Evolutionary conservation across 2,797 vertebrate genomes (phyloP), one percentile per base, ranked within the genome.

Genomic region (Platyrinchus mystaceus): DNA sequence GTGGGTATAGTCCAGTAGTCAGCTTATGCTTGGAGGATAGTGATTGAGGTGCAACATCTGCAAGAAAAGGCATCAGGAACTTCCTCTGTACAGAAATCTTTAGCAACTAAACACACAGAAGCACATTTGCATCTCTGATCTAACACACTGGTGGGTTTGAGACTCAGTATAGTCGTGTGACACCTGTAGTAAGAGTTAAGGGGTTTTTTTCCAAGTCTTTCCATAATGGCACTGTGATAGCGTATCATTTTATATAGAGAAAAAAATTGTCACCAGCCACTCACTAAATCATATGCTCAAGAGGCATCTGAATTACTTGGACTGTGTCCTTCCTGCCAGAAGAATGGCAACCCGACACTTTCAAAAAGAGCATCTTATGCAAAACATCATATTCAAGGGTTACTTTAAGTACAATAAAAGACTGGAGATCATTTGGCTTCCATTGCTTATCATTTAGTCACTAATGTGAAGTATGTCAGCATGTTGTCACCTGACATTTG

Each of bases 131-230:
- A 67, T 81, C 84, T 93, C 47, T 89, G 16, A 84, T 15, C 28
- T 49, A 55, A 62, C 80, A 92, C 78, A 14, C 10, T 32, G 5
- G 7, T 50, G 28, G 1, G 55, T 69, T 73, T 84, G 36, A 90
- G 66, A 73, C 30, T 81, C 84, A 78, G 78, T 89, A 46, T 50
- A 94, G 66, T 71, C 79, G 12, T 80, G 28, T 71, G 36, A 87
- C 59, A 67, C 24, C 68, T 21, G 2, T 71, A 43, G 77, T 68
- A 66, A 81, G 66, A 92, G 75, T 71, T 84, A 87, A 89, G 49
- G 73, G 37, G 12, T 78, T 95, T 87, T 97, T 92, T 78, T 36
- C 49, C 55, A 47, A 76, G n/a, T 19, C 30, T 94, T 94, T 96
- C 73, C 84, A 50, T 64, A 94, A 95, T 52, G 60, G 36, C 53